A percentile compares a stretch with the other conserved stretches of the same genome.
phyloP scores from a whole-genome alignment of 1,140 invertebrate genomes.

The Tetramorium parvispinum region DNA sequence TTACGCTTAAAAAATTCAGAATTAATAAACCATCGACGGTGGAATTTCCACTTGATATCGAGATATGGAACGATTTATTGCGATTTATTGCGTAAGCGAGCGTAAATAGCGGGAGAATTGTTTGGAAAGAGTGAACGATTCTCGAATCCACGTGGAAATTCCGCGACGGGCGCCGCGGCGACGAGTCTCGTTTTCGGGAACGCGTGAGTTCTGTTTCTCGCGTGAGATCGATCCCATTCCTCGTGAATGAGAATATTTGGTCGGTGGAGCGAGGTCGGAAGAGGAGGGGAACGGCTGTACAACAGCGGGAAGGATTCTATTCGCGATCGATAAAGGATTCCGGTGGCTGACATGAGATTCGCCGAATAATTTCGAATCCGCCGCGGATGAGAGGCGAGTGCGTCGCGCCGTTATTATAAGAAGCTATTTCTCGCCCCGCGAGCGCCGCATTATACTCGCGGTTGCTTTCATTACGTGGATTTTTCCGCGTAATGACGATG shows the following conservation, averaged over 20 bases:
- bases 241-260: constrained; percentile 55
- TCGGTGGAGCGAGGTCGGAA: neutral
- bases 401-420: constrained; percentile 42
- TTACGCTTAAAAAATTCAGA: neutral
- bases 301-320: constrained; percentile 49
- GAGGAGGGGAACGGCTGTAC: neutral
- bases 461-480: constrained; percentile 38
- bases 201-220: constrained; percentile 46
- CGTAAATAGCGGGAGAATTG: neutral
- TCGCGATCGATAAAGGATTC: constrained; percentile 57
- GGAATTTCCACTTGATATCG: neutral
- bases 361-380: constrained; percentile 52
- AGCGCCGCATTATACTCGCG: constrained; percentile 37
- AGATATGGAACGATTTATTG: neutral
- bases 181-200: constrained; percentile 15
- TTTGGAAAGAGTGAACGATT: neutral
- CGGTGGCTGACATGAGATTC: constrained; percentile 38
- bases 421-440: constrained; percentile 18
- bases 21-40: neutral
- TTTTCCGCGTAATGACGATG: constrained; percentile 43
- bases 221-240: constrained; percentile 49
- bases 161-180: neutral
- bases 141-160: constrained; percentile 18
- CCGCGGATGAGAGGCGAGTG: constrained; percentile 9
- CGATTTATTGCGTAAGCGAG: constrained; percentile 19